A percentile compares a stretch with the other conserved stretches of the same genome.
Evolutionary conservation across 2,113 vertebrate genomes (phyloP).

Genomic region (Chionodraco myersi): DNA sequence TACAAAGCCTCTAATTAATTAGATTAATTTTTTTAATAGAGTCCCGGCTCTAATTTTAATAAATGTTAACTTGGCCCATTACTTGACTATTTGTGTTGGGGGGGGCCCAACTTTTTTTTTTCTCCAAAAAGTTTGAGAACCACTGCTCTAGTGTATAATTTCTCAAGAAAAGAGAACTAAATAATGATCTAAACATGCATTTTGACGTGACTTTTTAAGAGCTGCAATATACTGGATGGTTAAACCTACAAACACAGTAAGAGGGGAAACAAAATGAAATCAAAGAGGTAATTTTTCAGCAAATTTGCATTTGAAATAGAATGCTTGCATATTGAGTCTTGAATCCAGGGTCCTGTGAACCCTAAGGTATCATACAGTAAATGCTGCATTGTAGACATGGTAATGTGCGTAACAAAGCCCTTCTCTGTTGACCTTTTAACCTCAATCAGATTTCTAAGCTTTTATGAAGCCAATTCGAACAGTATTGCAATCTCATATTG

Average conservation of each 20-base stretch:
- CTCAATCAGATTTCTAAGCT: too few species aligned
- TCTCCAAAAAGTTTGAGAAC: too few species aligned
- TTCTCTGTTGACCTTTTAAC: too few species aligned
- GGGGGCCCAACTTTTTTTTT: too few species aligned
- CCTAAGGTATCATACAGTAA: neutral
- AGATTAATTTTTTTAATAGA: too few species aligned
- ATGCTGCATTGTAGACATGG: neutral
- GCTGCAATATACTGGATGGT: conserved; percentile 10
- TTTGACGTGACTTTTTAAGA: conserved; percentile 1
- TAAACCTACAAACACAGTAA: neutral
- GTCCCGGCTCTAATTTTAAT: too few species aligned
- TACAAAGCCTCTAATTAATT: too few species aligned
- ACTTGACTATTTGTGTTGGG: too few species aligned
- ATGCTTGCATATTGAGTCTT: conserved; percentile 4
- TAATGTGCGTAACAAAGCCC: too few species aligned
- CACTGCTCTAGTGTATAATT: neutral
- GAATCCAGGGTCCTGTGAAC: conserved; percentile 16
- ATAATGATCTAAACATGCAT: neutral
- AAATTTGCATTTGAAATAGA: conserved; percentile 66
- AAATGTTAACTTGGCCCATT: too few species aligned
- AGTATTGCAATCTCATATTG: too few species aligned
- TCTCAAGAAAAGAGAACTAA: neutral
- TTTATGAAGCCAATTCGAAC: too few species aligned
- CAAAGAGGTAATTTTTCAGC: conserved; percentile 50
- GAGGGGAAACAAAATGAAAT: conserved; percentile 20